Conservation (phyloP, 2,797 vertebrate genomes). For the Paramormyrops hopkinsi region DNA sequence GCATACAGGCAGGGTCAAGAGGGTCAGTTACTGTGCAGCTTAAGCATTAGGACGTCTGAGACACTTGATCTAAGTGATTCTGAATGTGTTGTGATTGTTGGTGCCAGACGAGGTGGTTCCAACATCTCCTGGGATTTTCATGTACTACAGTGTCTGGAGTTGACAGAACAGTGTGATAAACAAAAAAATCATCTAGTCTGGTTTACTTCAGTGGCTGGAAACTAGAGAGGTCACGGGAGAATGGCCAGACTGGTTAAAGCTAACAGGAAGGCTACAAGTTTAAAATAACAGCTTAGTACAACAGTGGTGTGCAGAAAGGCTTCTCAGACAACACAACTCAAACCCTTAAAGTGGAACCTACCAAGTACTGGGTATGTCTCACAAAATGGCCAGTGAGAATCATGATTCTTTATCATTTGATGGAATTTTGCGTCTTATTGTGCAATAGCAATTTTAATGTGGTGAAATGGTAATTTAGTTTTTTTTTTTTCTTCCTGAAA, state of each 20-base stretch:
- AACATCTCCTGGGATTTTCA: not conserved
- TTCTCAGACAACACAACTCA: not conserved
- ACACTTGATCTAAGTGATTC: not conserved
- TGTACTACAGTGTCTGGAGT: not conserved
- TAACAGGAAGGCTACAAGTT: not conserved
- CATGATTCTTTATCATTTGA: not conserved
- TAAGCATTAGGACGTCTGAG: not conserved
- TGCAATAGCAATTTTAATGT: not conserved
- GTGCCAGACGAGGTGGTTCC: not conserved
- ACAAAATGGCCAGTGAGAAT: not conserved
- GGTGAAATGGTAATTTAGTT: not conserved
- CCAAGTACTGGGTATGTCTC: not conserved
- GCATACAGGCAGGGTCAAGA: not conserved
- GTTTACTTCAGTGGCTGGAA: not conserved
- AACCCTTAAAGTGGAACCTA: not conserved
- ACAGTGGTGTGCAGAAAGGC: not conserved
- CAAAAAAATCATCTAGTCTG: conserved; percentile 18
- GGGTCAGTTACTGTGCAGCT: not conserved
- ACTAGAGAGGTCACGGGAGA: not conserved
- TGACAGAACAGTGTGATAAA: not conserved
- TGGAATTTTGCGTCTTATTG: not conserved
- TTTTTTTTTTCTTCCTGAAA: not conserved
- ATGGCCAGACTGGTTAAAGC: not conserved
- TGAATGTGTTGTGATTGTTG: not conserved
- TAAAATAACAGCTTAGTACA: not conserved